Percentiles rank a stretch among this genome's conserved stretches.
Conservation (phyloP, 2,113 vertebrate species). For the Arvicanthis niloticus region DNA sequence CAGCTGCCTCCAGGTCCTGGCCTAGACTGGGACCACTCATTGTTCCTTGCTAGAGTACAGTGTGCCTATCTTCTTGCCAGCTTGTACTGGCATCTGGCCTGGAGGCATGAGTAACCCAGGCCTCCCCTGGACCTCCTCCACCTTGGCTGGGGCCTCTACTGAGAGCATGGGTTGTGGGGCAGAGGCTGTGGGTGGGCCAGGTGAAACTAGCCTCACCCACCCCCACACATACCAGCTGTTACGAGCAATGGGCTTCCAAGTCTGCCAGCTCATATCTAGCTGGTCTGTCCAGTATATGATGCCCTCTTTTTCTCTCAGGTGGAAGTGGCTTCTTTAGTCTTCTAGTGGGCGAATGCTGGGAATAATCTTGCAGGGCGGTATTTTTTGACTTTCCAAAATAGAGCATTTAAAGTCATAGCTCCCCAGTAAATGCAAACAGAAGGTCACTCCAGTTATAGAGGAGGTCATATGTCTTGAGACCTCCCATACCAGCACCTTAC, state of each 20-base stretch:
- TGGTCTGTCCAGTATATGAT: rapidly evolving
- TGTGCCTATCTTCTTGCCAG: slow-evolving; percentile 22
- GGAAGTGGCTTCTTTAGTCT: neutral
- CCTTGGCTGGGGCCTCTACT: neutral
- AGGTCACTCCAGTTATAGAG: neutral
- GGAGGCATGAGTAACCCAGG: slow-evolving; percentile 45
- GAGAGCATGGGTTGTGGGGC: neutral
- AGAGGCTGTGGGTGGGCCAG: neutral
- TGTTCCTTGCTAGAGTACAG: slow-evolving; percentile 54
- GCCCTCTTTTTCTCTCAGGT: neutral
- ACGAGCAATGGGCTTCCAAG: neutral
- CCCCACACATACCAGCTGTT: neutral
- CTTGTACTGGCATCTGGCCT: neutral
- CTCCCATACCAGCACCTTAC: neutral
- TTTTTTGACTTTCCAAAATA: neutral
- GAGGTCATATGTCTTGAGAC: neutral
- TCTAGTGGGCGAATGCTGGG: neutral
- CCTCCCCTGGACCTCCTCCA: slow-evolving; percentile 53
- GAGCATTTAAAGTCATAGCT: neutral
- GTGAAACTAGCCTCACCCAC: neutral
- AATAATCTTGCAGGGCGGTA: neutral
- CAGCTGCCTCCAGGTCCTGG: neutral
- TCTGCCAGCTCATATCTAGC: neutral
- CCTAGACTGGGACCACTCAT: neutral
- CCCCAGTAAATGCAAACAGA: neutral